phyloP scores from a whole-genome alignment of 2,113 vertebrate genomes.

The Microcebus jonahi region DNA sequence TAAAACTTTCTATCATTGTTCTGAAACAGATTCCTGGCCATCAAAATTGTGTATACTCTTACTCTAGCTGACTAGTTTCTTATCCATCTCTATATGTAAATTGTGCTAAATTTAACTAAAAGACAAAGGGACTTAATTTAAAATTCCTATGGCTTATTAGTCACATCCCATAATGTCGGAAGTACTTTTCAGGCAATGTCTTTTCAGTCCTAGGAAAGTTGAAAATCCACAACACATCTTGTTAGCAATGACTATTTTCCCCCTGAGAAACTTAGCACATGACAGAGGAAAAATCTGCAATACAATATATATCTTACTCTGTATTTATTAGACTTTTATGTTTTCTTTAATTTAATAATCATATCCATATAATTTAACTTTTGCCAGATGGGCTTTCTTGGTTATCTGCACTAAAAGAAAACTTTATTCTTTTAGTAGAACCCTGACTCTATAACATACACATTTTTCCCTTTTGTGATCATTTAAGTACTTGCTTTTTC shows the following conservation, averaged over 20 bases:
- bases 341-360: conserved; percentile 28
- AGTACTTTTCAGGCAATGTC: conserved; percentile 22
- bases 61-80: conserved; percentile 44
- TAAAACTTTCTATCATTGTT: neutral
- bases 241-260: neutral
- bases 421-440: neutral
- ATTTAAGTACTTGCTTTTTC: neutral
- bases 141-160: conserved; percentile 54
- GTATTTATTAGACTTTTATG: neutral
- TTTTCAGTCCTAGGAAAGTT: conserved; percentile 19
- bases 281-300: neutral
- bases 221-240: neutral
- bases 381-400: neutral
- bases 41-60: conserved; percentile 4
- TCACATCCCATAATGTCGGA: conserved; percentile 18
- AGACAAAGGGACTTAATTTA: conserved; percentile 58
- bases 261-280: neutral
- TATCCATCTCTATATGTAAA: conserved; percentile 52
- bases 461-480: neutral
- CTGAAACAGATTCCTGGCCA: neutral
- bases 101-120: conserved; percentile 64
- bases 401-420: neutral
- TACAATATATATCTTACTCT: neutral
- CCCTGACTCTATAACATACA: neutral
- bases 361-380: neutral